Base-by-base conservation (phyloP, 2,797 vertebrate species). In the Ctenosaura bakeri region DNA sequence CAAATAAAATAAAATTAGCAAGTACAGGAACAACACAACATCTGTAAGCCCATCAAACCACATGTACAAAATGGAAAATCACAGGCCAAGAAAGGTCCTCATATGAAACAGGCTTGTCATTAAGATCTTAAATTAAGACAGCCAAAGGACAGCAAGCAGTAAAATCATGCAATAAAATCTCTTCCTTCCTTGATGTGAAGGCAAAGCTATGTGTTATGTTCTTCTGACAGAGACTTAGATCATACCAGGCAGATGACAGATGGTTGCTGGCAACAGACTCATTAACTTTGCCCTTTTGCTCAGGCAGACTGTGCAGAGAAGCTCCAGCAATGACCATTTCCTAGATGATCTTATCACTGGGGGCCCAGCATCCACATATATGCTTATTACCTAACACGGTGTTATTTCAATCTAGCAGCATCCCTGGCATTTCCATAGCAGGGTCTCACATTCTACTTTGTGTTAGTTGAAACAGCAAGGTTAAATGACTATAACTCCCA, bases 261-360 rank as follows among this genome's bases (percentile, higher is more conserved):
- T 73, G 14, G 50, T 42, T 88, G 13, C 42, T 73, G 81, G 62
- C 20, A 71, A 46, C 50, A 29, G 74, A 64, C 42, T 88, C 52
- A 62, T 88, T 80, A 85, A 50, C 5, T 85, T 29, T 84, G 74
- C 20, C 50, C 80, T 85, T 81, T 87, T 35, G 38, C 38, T 81
- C 50, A 87, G 71, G 26, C 46, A 71, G 8, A 16, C 18, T 56
- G 16, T 78, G 73, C 64, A 88, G 9, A 32, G 64, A 85, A 26
- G 7, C 10, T 35, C 22, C 24, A 62, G 46, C 59, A 84, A 54
- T 24, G 32, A 76, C 26, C 35, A 42, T 81, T 74, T 69, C 66
- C 59, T 79, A 78, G 6, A 13, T 35, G 59, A 52, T 42, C 4
- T 52, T n/a, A 52, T 66, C 52, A 54, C 62, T 38, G 29, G 59